These are phyloP conservation scores for Diadromus collaris DNA, from an alignment of 2,888 invertebrate species.

Conservation along the genomic window DNA sequence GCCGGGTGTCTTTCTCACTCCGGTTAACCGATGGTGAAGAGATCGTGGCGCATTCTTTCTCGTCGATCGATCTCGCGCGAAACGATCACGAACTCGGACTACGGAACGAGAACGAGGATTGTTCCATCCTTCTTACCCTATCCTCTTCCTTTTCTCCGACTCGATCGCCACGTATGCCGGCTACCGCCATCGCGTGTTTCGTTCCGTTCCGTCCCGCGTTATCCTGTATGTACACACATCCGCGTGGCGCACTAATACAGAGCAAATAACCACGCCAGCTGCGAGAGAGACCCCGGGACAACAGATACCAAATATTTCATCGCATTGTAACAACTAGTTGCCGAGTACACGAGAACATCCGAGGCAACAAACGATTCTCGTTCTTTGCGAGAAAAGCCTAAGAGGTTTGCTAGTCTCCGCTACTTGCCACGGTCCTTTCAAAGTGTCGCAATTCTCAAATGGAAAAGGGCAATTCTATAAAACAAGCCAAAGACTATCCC, in stretches of 20 bases:
- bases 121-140: slow-evolving; percentile 27
- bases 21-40: slow-evolving; percentile 23
- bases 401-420: not conserved
- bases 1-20: slow-evolving; percentile 47
- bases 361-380: slow-evolving; percentile 14
- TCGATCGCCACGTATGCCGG: slow-evolving; percentile 32
- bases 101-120: slow-evolving; percentile 54
- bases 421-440: not conserved
- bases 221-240: slow-evolving; percentile 9
- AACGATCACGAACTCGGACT: slow-evolving; percentile 61
- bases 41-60: slow-evolving; percentile 60
- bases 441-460: not conserved
- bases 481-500: not conserved
- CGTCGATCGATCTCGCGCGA: slow-evolving; percentile 58
- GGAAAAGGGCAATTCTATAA: not conserved
- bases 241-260: slow-evolving; percentile 21
- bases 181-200: slow-evolving; percentile 47
- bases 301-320: slow-evolving; percentile 54
- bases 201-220: slow-evolving; percentile 34
- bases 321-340: slow-evolving; percentile 46
- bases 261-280: slow-evolving; percentile 33
- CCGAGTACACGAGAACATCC: slow-evolving; percentile 5
- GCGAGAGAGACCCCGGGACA: slow-evolving; percentile 17
- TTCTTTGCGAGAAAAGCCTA: not conserved
- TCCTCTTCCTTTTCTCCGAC: slow-evolving; percentile 27